Base-by-base conservation (phyloP, 2,797 vertebrate genomes). In the Chrysocyon brachyurus region DNA sequence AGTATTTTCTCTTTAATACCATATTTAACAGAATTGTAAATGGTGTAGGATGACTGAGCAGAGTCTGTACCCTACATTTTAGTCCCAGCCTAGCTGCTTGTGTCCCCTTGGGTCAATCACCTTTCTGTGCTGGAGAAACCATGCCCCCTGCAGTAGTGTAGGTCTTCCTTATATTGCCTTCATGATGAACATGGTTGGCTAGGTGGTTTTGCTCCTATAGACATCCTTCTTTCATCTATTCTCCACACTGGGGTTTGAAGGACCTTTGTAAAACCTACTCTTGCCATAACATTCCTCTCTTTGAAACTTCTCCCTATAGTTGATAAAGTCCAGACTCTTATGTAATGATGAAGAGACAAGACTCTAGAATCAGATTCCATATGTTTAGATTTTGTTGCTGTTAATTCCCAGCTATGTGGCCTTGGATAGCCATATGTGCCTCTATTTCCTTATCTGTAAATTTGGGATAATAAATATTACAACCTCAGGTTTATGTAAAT, bases 361-460 rank as follows among this genome's bases (percentile, higher is more conserved):
- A 8, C 56, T 88, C 28, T 63, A 59, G 40, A 78, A 31, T 64
- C 49, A 73, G 68, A 56, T 33, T 75, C 6, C 1, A 21, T 15
- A 16, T 33, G 9, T 87, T 87, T 87, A 90, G 75, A 59, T 78
- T 75, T 49, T 84, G 33, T 33, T 87, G 81, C 40, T 94, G 16
- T 63, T 82, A 66, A 57, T 88, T 77, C 31, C 72, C 79, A 95
- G 28, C 17, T 49, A 6, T 79, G 61, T 87, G 40, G 82, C 89
- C 70, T 92, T 26, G 36, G 21, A n/a, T 66, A 72, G 63, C 6
- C 81, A 68, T 16, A 19, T 87, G 0, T 61, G 5, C 12, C 54
- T 94, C 8, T 46, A 28, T 97, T 85, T 92, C 57, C 72, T 98
- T 64, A 12, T 59, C 46, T 95, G 1, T 49, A 92, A 84, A 95